Evolutionary conservation across 1,140 invertebrate genomes (phyloP).

Genomic region (Camponotus vicinus): DNA sequence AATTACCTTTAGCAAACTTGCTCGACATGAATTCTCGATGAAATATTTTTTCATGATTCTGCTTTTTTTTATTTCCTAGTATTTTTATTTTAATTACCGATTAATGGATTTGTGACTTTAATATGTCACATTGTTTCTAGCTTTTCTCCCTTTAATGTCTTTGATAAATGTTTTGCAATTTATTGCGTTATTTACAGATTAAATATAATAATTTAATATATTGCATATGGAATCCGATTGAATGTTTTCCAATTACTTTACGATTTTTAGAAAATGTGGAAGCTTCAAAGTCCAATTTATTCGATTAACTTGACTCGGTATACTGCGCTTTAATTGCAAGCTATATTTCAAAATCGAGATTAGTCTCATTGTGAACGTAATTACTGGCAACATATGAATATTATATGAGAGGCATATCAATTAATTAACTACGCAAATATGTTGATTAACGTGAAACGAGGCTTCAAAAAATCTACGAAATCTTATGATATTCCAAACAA

Average conservation of each 20-base stretch:
- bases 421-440: constrained; percentile 66
- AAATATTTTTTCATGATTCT: not conserved
- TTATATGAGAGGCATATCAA: constrained; percentile 72
- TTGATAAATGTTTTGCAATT: not conserved
- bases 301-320: constrained; percentile 28
- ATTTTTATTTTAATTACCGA: not conserved
- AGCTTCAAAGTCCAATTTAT: constrained; percentile 31
- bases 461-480: not conserved
- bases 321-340: constrained; percentile 38
- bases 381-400: constrained; percentile 56
- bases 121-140: not conserved
- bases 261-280: constrained; percentile 1
- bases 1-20: not conserved
- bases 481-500: not conserved
- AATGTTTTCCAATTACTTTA: constrained; percentile 17
- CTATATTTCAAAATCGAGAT: constrained; percentile 54
- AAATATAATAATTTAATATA: constrained; percentile 12
- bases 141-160: not conserved
- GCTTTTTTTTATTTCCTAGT: not conserved
- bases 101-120: not conserved
- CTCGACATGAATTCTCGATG: not conserved
- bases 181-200: not conserved
- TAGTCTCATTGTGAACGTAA: constrained; percentile 74
- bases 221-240: constrained; percentile 41
- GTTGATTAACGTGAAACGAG: not conserved